These are phyloP conservation scores for Drosophila aldrichi DNA, from an alignment of 2,888 invertebrate genomes.

Conservation along the genomic window DNA sequence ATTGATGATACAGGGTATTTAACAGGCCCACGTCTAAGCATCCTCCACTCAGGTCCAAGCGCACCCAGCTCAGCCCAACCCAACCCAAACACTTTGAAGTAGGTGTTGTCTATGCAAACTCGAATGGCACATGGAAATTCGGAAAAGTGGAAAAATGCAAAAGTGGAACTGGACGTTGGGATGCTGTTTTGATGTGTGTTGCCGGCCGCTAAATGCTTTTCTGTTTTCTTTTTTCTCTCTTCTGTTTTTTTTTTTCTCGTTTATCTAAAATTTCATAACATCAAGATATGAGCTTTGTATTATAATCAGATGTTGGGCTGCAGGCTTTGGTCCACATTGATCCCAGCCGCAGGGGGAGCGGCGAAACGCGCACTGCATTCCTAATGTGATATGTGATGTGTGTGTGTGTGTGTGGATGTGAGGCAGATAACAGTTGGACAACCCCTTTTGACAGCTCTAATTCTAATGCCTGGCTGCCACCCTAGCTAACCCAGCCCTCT, in stretches of 20 bases:
- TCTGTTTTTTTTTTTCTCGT: background rate
- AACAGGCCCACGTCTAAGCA: conserved; percentile 28
- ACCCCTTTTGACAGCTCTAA: conserved; percentile 32
- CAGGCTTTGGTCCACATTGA: conserved; percentile 9
- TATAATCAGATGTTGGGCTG: conserved; percentile 45
- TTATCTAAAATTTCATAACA: conserved; percentile 61
- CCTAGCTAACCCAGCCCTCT: conserved; percentile 7
- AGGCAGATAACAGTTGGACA: conserved; percentile 35
- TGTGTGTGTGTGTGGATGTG: conserved; percentile 2
- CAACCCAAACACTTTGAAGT: conserved; percentile 69
- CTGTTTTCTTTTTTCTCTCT: background rate
- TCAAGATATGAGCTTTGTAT: conserved; percentile 79
- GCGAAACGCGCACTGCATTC: conserved; percentile 47
- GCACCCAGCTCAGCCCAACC: conserved; percentile 53
- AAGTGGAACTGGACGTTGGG: conserved; percentile 34
- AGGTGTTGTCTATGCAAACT: conserved; percentile 75
- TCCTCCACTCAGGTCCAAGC: conserved; percentile 36
- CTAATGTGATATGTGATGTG: conserved; percentile 32
- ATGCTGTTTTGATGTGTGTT: conserved; percentile 44
- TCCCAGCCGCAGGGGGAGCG: conserved; percentile 20
- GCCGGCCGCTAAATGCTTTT: conserved; percentile 39
- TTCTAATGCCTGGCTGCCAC: conserved; percentile 12
- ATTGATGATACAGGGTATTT: conserved; percentile 5
- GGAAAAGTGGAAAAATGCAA: conserved; percentile 34
- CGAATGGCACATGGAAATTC: conserved; percentile 24